phyloP scores from a whole-genome alignment of 2,113 vertebrate species.

The Hemiscyllium ocellatum region DNA sequence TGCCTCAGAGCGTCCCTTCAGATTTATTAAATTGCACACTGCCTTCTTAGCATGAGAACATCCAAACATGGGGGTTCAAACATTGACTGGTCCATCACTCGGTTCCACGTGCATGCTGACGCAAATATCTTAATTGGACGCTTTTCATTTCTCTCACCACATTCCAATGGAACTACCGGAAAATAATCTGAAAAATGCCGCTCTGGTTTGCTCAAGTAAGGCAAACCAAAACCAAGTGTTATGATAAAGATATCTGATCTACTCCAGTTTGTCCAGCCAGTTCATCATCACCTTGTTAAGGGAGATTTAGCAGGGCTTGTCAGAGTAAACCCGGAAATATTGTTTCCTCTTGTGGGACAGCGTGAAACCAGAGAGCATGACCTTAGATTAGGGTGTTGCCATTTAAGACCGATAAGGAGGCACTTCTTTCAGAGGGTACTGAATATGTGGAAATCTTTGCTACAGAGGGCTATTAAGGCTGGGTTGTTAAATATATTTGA shows the following conservation, averaged over 20 bases:
- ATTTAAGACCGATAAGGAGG: too few species aligned
- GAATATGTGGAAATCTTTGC: too few species aligned
- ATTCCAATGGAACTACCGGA: background rate
- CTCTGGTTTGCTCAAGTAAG: background rate
- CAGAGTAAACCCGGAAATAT: too few species aligned
- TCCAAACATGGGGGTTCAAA: background rate
- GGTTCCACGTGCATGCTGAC: background rate
- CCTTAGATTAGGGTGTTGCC: too few species aligned
- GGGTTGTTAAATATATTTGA: too few species aligned
- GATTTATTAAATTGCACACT: background rate
- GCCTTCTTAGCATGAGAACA: background rate
- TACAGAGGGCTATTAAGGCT: too few species aligned
- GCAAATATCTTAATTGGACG: background rate
- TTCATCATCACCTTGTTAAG: too few species aligned
- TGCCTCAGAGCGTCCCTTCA: background rate
- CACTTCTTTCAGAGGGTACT: too few species aligned
- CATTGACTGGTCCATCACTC: background rate
- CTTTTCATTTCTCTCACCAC: too few species aligned
- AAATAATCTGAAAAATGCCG: background rate
- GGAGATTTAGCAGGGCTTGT: too few species aligned
- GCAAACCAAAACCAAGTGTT: background rate
- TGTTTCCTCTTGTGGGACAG: too few species aligned
- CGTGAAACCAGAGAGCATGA: too few species aligned
- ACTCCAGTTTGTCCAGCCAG: background rate
- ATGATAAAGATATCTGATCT: background rate